Base-by-base conservation (phyloP, 2,113 vertebrate genomes). In the Lophius piscatorius region DNA sequence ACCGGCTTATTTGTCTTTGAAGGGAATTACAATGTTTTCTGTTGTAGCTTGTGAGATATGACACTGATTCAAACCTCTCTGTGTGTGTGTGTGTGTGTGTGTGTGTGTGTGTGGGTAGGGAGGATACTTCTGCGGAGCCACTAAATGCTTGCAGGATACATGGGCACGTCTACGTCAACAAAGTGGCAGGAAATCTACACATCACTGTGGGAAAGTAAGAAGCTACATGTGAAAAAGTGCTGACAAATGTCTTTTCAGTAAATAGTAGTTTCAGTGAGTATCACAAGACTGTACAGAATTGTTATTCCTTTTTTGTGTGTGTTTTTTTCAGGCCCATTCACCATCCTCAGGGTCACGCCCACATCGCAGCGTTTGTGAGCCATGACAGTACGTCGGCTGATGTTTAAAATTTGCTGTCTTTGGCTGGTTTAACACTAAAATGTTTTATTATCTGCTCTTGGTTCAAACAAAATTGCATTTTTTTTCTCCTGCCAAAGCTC, bases 171-270 rank as follows among this genome's bases (percentile, higher is more conserved):
- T 95, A 96, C 24, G 96, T 98, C 78, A 98, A 98, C 88, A 98
- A 98, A 92, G 97, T 98, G 68, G 96, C 97, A 54, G 97, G 97
- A 83, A 98, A 98, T 82, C 94, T 98, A 67, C 97, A 98, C 88
- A 94, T 98, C 91, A 98, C 96, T 63, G 96, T 98, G 82, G 97
- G 97, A 92, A 98, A 98, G 97, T 98, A 95, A 93, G 85, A 52
- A 49, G 21, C 16, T 8, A 2, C 5, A 17, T 18, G 28, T 33
- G 2, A 14, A 45, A 17, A 18, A 10, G 10, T 9, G 16, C 10
- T 9, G 3, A 40, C 4, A 7, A 20, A 10, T 10, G 9, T 20
- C 5, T 31, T 8, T 31, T 10, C 9, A 31, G 8, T 9, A 10
- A 36, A 18, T 13, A 8, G 12, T 12, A 16, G 12, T 40, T 6